A percentile compares a stretch with the other conserved stretches of the same genome.
These are phyloP conservation scores for Hapalemur alaotrensis DNA, from an alignment of 2,797 vertebrate genomes.

Conservation along the genomic window DNA sequence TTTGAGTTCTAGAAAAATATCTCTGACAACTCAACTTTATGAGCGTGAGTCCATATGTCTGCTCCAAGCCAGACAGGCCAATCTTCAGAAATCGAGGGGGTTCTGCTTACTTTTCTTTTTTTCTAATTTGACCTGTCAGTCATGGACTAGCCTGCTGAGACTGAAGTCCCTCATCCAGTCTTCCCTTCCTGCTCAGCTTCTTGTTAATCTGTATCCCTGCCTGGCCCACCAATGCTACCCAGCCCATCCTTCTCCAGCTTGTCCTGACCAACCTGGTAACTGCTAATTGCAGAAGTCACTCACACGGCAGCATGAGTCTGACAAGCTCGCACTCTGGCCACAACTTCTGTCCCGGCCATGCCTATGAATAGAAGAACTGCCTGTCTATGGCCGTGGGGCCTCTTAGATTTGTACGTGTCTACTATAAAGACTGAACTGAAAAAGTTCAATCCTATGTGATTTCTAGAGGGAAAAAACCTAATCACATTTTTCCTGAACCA, in stretches of 20 bases:
- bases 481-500: conserved; percentile 67
- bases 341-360: not conserved
- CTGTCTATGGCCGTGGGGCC: not conserved
- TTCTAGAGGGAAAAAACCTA: conserved; percentile 68
- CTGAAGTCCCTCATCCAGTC: not conserved
- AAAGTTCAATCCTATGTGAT: conserved; percentile 52
- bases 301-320: not conserved
- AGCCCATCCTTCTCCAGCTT: not conserved
- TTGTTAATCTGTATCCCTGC: not conserved
- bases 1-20: not conserved
- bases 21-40: not conserved
- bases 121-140: not conserved
- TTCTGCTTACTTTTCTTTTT: not conserved
- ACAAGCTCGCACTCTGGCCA: not conserved
- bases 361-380: not conserved
- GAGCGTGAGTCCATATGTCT: not conserved
- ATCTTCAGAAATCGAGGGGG: not conserved
- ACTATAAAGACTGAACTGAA: conserved; percentile 39
- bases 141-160: not conserved
- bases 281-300: not conserved
- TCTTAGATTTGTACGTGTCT: conserved; percentile 38
- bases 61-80: not conserved
- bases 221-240: not conserved
- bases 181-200: too few species aligned
- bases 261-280: not conserved